These are phyloP conservation scores for Hyalella azteca DNA, from an alignment of 2,888 invertebrate species.

Conservation along the genomic window DNA sequence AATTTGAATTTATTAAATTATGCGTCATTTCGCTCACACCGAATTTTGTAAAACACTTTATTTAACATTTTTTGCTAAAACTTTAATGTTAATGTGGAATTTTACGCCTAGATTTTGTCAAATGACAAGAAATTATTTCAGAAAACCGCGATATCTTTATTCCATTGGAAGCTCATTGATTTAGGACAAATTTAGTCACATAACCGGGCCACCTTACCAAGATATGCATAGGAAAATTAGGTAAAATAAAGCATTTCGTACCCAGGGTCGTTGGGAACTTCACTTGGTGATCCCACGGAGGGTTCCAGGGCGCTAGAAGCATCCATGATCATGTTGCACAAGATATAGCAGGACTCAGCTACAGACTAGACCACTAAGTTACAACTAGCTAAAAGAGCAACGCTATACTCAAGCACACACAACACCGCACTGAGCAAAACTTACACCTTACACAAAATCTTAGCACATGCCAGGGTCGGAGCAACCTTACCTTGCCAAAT, in stretches of 20 bases:
- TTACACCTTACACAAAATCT: constrained; percentile 47
- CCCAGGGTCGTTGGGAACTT: constrained; percentile 57
- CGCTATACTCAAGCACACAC: constrained; percentile 38
- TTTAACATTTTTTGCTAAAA: too few relatives aligned
- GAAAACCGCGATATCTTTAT: too few relatives aligned
- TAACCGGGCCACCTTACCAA: neutral
- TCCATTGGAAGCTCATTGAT: neutral
- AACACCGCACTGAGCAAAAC: constrained; percentile 34
- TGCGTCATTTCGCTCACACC: too few relatives aligned
- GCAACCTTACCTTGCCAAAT: constrained; percentile 75
- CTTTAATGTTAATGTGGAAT: too few relatives aligned
- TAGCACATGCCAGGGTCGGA: constrained; percentile 71
- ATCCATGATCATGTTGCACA: constrained; percentile 58
- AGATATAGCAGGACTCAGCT: constrained; percentile 47
- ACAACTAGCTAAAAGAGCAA: constrained; percentile 40
- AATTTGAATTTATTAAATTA: too few relatives aligned
- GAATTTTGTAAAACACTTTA: too few relatives aligned
- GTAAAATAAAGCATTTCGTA: constrained; percentile 41
- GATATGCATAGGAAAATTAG: constrained; percentile 11
- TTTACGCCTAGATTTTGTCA: too few relatives aligned
- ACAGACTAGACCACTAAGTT: constrained; percentile 41
- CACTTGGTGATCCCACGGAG: constrained; percentile 56
- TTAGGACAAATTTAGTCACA: too few relatives aligned
- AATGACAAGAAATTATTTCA: too few relatives aligned
- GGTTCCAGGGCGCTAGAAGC: constrained; percentile 53